Evolutionary conservation across 2,888 invertebrate species (phyloP).

Genomic region (Caenorhabditis sinica): DNA sequence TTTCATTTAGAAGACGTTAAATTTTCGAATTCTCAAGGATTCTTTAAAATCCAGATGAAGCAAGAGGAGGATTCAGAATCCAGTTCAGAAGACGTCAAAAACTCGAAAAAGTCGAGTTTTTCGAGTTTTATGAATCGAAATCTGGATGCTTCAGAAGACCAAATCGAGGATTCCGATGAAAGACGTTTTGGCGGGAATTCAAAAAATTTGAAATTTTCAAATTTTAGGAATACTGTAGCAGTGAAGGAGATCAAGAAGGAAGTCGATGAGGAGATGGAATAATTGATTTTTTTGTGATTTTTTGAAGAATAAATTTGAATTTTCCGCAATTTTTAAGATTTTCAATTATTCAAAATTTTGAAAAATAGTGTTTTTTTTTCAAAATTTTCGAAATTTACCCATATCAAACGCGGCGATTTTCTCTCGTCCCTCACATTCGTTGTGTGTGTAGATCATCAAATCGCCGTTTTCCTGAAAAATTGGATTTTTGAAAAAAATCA

Average conservation of each 20-base stretch:
- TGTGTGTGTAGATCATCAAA: constrained; percentile 75
- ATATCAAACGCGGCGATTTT: constrained; percentile 81
- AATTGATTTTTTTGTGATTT: not conserved
- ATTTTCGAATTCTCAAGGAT: no score
- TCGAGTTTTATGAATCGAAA: no score
- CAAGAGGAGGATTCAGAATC: not conserved
- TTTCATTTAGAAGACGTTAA: no score
- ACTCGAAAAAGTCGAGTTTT: not conserved
- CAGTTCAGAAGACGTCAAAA: not conserved
- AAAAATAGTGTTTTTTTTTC: constrained; percentile 9
- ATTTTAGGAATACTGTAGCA: no score
- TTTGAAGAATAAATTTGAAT: not conserved
- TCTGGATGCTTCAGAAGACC: not conserved
- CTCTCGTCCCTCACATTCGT: constrained; percentile 66
- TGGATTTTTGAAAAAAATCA: not conserved
- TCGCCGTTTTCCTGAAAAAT: constrained; percentile 58
- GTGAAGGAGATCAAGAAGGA: not conserved
- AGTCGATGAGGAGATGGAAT: not conserved
- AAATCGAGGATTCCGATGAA: not conserved
- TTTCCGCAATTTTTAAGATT: not conserved
- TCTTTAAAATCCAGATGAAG: no score
- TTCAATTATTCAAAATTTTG: not conserved
- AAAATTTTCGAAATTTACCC: constrained; percentile 66
- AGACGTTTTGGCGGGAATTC: not conserved
- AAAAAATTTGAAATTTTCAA: no score